Conservation (phyloP, 2,113 vertebrate genomes). For the Brachirus orientalis region DNA sequence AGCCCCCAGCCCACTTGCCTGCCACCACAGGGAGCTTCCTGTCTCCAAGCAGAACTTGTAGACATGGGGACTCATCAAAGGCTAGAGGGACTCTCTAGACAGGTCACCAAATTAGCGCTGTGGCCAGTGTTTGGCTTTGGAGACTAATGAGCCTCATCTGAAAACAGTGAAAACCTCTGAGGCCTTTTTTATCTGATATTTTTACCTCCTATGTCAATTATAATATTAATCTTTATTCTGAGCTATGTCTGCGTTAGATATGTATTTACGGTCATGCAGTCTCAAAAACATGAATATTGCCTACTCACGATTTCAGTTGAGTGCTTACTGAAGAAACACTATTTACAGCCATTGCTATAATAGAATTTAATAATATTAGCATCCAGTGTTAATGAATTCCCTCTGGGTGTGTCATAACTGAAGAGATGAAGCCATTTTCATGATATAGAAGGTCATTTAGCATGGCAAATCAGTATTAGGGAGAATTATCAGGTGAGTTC, state of each 20-base stretch:
- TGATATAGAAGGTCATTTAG: conserved; percentile 73
- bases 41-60: conserved; percentile 68
- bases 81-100: conserved; percentile 39
- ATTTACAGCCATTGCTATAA: conserved; percentile 46
- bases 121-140: conserved; percentile 43
- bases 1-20: conserved; percentile 52
- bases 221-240: conserved; percentile 4
- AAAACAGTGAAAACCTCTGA: conserved; percentile 27
- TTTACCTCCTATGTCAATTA: conserved; percentile 1
- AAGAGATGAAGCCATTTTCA: conserved; percentile 70
- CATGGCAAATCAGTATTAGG: conserved; percentile 60
- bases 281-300: conserved; percentile 26
- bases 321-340: conserved; percentile 25
- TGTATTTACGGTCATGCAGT: conserved; percentile 23
- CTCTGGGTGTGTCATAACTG: conserved; percentile 71
- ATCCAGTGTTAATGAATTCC: conserved; percentile 76
- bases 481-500: conserved; percentile 67
- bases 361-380: conserved; percentile 68
- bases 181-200: background rate
- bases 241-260: conserved; percentile 12
- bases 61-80: conserved; percentile 63
- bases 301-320: conserved; percentile 14
- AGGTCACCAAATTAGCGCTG: conserved; percentile 68
- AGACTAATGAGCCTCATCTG: conserved; percentile 35
- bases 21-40: conserved; percentile 63